These are phyloP conservation scores for Epistrophella euchroma DNA, from an alignment of 2,888 invertebrate genomes.

Conservation along the genomic window DNA sequence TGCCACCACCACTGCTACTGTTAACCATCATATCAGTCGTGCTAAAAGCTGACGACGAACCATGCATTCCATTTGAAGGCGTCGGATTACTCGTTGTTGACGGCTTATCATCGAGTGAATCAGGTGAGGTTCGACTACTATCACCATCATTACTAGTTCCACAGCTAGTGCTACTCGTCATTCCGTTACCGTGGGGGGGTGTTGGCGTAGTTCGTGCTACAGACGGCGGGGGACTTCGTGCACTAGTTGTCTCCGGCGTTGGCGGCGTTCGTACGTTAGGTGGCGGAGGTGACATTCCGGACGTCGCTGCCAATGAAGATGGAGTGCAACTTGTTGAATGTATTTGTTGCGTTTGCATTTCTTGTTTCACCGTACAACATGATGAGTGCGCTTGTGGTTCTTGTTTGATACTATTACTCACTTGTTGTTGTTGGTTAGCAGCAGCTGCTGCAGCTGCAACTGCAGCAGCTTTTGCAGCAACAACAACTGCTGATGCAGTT, in stretches of 20 bases:
- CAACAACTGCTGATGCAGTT: slow-evolving; percentile 76
- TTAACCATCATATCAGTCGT: slow-evolving; percentile 52
- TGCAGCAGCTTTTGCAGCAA: slow-evolving; percentile 64
- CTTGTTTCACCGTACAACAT: slow-evolving; percentile 57
- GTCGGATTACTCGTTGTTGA: slow-evolving; percentile 80
- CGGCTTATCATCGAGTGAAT: slow-evolving; percentile 82
- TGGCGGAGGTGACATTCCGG: slow-evolving; percentile 82
- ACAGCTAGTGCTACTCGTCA: slow-evolving; percentile 79
- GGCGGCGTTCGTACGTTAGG: slow-evolving; percentile 78
- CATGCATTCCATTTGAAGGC: slow-evolving; percentile 79
- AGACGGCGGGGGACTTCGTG: slow-evolving; percentile 72
- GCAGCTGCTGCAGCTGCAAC: slow-evolving; percentile 48
- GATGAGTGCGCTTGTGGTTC: slow-evolving; percentile 75
- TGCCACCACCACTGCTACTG: slow-evolving; percentile 59
- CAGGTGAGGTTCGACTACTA: slow-evolving; percentile 83
- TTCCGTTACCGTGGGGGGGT: slow-evolving; percentile 82
- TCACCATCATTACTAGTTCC: slow-evolving; percentile 80
- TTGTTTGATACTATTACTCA: slow-evolving; percentile 63
- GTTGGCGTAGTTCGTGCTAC: slow-evolving; percentile 80
- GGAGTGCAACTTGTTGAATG: slow-evolving; percentile 81
- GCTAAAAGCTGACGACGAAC: slow-evolving; percentile 52
- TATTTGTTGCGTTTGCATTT: slow-evolving; percentile 80
- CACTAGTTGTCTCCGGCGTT: slow-evolving; percentile 74
- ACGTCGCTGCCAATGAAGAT: slow-evolving; percentile 79
- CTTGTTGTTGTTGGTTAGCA: slow-evolving; percentile 68